Conservation (phyloP, 1,140 invertebrate genomes). For the Zaprionus taronus region DNA sequence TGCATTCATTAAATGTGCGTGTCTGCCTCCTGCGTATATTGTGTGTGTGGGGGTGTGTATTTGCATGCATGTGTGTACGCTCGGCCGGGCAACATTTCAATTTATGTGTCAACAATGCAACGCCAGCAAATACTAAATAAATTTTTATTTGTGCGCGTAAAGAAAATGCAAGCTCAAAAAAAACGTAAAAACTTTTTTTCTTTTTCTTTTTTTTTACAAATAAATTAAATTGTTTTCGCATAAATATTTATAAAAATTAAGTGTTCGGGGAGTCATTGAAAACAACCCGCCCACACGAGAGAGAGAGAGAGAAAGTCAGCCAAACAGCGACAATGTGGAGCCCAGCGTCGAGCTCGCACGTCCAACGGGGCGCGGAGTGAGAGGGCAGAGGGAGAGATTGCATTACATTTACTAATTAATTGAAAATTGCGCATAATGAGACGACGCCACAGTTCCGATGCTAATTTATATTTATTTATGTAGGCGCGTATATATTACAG, state of each 20-base stretch:
- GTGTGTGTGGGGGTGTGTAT: constrained; percentile 14
- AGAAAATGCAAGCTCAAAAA: constrained; percentile 53
- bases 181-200: constrained; percentile 37
- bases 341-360: not conserved
- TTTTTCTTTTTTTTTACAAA: constrained; percentile 55
- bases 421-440: constrained; percentile 75
- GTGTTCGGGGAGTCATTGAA: constrained; percentile 77
- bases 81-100: constrained; percentile 67
- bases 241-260: constrained; percentile 83
- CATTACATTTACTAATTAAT: constrained; percentile 81
- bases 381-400: constrained; percentile 29
- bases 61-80: constrained; percentile 13
- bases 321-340: constrained; percentile 17
- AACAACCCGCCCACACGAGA: constrained; percentile 27
- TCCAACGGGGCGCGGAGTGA: not conserved
- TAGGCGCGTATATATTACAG: constrained; percentile 34
- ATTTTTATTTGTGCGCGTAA: constrained; percentile 51
- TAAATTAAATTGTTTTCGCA: constrained; percentile 79
- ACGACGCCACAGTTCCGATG: constrained; percentile 66
- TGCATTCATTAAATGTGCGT: constrained; percentile 60
- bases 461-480: constrained; percentile 80
- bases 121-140: constrained; percentile 64
- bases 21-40: constrained; percentile 1
- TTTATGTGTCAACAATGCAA: constrained; percentile 78
- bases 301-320: not conserved